Base-by-base conservation (phyloP, 2,888 invertebrate species). In the Branchellion lobata region DNA sequence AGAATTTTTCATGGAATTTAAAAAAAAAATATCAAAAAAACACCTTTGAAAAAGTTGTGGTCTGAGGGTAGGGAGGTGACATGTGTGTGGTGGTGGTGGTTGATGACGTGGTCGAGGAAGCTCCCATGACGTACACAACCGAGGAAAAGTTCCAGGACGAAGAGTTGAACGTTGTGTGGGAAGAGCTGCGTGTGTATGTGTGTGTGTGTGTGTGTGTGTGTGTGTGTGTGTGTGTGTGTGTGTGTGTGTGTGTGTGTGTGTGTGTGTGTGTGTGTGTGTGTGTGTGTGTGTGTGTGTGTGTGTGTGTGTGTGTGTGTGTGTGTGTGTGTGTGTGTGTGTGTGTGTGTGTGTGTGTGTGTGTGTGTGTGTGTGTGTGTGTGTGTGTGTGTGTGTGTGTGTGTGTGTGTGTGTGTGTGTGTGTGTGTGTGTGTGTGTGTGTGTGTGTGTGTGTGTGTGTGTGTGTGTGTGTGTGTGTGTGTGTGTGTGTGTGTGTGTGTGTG, bases 351-450 rank as follows among this genome's bases (percentile, higher is more conserved):
- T 72, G 29, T 72, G 29, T 72, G 34, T 72, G 72, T 72, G 29
- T 72, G 72, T 72, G 34, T 72, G 72, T 72, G 29, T 72, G 72
- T 72, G 34, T 72, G 72, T 72, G 29, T 72, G 72, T 72, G 34
- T 72, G 72, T 72, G 29, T 72, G 72, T 72, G 34, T 72, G 72
- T 72, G 29, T 72, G 72, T 72, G 34, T 72, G 72, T 72, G 29
- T 72, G 72, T 72, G 34, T 72, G 72, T 72, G 29, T 72, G 72
- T 72, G 34, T 72, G 72, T 72, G 29, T 72, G 72, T 72, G 72
- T 72, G 72, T 72, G 29, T 72, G 72, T 72, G 34, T 72, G 72
- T 72, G 29, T 72, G 29, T 72, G 34, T 72, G 72, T 72, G 29
- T 72, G 72, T 72, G 34, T 72, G 72, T 72, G 29, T 72, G 72